Evolutionary conservation across 1,140 invertebrate genomes (phyloP).

Genomic region (Penaeus chinensis): DNA sequence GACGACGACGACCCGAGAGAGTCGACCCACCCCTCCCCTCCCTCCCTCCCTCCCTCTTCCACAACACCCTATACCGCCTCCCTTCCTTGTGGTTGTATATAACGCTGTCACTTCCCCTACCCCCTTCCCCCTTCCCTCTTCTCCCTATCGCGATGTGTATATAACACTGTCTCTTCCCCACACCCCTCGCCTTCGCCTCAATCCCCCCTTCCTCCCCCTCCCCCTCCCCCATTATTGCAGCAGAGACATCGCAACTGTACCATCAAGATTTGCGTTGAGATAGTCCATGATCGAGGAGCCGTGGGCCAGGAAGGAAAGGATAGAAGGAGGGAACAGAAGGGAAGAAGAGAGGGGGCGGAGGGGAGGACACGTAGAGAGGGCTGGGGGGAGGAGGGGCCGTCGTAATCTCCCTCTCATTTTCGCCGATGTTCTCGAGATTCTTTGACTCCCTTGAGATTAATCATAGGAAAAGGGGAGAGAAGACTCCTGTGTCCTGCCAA

Average conservation of each 20-base stretch:
- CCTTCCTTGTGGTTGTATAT: background rate
- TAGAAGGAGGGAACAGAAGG: background rate
- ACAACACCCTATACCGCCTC: background rate
- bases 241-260: no score
- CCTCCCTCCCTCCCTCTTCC: background rate
- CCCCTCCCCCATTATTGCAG: no score
- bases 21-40: background rate
- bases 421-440: no score
- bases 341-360: background rate
- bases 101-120: background rate
- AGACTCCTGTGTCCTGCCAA: no score
- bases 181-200: no score
- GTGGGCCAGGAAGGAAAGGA: background rate
- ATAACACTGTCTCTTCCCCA: background rate
- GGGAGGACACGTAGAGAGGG: background rate
- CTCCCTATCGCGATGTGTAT: background rate
- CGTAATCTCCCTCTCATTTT: no score
- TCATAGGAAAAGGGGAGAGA: no score
- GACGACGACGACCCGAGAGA: background rate
- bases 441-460: no score
- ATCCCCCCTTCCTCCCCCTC: no score
- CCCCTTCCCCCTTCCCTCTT: background rate
- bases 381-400: background rate
- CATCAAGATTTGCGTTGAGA: no score
- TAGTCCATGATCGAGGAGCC: background rate